Conservation (phyloP, 2,888 invertebrate species). For the Itoplectis maculator region DNA sequence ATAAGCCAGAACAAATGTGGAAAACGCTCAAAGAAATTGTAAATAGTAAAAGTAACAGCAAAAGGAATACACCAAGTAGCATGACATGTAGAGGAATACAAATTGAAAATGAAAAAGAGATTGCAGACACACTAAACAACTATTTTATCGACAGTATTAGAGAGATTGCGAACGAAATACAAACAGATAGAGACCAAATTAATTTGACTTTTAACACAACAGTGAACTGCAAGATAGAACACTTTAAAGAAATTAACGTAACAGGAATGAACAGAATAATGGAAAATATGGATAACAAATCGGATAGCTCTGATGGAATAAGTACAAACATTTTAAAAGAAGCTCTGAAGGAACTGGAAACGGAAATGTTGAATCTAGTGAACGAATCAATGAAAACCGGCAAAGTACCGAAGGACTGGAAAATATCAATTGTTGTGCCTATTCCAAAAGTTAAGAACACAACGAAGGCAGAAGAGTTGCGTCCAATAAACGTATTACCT, state of each 20-base stretch:
- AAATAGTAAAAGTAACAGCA: not conserved
- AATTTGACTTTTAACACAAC: not conserved
- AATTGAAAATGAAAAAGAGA: not conserved
- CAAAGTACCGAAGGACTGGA: constrained; percentile 39
- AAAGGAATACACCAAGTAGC: not conserved
- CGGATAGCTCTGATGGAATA: not conserved
- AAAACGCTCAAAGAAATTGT: constrained; percentile 17
- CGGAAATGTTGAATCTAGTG: not conserved
- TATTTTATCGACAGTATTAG: constrained; percentile 7
- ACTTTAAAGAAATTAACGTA: not conserved
- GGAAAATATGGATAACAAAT: constrained; percentile 9
- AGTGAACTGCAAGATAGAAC: not conserved
- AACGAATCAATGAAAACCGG: constrained; percentile 31
- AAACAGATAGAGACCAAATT: not conserved
- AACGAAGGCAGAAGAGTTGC: not conserved
- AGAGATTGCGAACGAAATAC: constrained; percentile 1
- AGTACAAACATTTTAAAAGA: too few species aligned
- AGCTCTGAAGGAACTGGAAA: too few species aligned
- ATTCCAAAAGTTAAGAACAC: constrained; percentile 26
- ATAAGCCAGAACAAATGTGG: constrained; percentile 27
- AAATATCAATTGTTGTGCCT: constrained; percentile 34
- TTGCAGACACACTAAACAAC: not conserved
- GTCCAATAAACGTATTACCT: constrained; percentile 29
- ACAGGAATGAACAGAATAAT: not conserved
- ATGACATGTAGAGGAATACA: not conserved